A percentile compares a stretch with the other conserved stretches of the same genome.
These are phyloP conservation scores for Aporophyla lueneburgensis DNA, from an alignment of 2,888 invertebrate genomes.

Conservation along the genomic window DNA sequence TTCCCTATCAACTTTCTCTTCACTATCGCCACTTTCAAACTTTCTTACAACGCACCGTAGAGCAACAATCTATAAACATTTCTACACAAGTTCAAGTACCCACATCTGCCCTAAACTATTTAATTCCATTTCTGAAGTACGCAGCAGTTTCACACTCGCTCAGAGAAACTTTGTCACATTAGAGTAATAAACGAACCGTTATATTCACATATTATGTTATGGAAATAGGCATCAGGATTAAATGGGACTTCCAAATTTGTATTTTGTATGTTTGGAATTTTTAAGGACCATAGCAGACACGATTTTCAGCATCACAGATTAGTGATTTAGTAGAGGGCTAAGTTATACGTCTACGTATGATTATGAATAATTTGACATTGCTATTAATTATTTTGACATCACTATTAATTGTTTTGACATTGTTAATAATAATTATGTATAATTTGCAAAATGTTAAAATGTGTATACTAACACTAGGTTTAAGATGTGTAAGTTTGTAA, in stretches of 20 bases:
- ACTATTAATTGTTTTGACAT: too few relatives aligned
- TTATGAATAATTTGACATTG: too few relatives aligned
- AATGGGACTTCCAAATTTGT: background rate
- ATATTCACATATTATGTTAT: background rate
- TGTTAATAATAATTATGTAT: too few relatives aligned
- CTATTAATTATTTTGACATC: too few relatives aligned
- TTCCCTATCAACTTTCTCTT: too few relatives aligned
- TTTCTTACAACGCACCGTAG: too few relatives aligned
- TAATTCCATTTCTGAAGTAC: slow-evolving; percentile 16
- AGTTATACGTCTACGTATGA: too few relatives aligned
- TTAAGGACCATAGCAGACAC: background rate
- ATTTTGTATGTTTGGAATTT: background rate
- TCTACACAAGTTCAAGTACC: background rate
- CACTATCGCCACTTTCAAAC: background rate
- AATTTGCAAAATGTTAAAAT: too few relatives aligned
- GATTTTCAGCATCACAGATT: background rate
- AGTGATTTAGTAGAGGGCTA: background rate
- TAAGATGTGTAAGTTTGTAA: too few relatives aligned
- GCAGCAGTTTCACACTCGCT: background rate
- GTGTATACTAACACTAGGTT: too few relatives aligned
- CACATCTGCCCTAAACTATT: slow-evolving; percentile 6
- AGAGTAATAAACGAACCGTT: slow-evolving; percentile 10
- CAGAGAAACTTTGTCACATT: slow-evolving; percentile 14
- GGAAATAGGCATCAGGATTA: background rate
- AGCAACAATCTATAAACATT: background rate